phyloP scores from a whole-genome alignment of 1,140 invertebrate species.

The Trachelipus rathkii region DNA sequence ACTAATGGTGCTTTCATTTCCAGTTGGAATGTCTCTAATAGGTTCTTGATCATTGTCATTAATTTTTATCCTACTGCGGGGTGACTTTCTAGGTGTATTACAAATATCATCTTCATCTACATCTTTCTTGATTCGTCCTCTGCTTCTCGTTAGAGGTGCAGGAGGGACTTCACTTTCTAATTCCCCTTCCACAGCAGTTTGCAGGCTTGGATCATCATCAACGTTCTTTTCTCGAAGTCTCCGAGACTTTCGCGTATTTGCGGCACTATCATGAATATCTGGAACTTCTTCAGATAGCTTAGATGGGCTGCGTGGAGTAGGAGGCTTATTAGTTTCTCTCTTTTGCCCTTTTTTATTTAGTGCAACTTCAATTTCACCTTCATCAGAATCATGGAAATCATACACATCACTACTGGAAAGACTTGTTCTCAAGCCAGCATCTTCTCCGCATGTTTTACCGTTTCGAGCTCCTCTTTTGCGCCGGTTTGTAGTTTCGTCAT shows the following conservation, averaged over 20 bases:
- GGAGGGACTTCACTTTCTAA: background rate
- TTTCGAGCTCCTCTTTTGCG: constrained; percentile 12
- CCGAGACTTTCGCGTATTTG: constrained; percentile 24
- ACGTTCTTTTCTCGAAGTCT: constrained; percentile 19
- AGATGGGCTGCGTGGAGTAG: background rate
- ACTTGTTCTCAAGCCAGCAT: background rate
- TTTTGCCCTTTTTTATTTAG: constrained; percentile 20
- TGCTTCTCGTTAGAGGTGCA: background rate
- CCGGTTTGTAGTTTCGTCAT: constrained; percentile 25
- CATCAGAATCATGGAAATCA: constrained; percentile 25
- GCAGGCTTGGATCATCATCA: constrained; percentile 8
- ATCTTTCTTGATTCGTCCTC: background rate
- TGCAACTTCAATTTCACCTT: constrained; percentile 16
- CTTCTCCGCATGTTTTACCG: constrained; percentile 6
- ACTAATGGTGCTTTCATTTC: background rate
- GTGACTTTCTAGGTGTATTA: background rate
- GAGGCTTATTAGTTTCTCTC: constrained; percentile 4
- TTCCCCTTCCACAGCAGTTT: background rate
- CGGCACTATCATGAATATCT: background rate
- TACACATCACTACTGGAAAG: constrained; percentile 18
- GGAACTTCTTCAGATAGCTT: constrained; percentile 12
- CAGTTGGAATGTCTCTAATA: background rate
- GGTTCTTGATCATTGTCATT: background rate
- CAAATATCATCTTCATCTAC: background rate
- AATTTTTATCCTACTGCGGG: background rate